A percentile compares a stretch with the other conserved stretches of the same genome.
Conservation (phyloP, 1,140 invertebrate species). For the Tetraneura akinire region DNA sequence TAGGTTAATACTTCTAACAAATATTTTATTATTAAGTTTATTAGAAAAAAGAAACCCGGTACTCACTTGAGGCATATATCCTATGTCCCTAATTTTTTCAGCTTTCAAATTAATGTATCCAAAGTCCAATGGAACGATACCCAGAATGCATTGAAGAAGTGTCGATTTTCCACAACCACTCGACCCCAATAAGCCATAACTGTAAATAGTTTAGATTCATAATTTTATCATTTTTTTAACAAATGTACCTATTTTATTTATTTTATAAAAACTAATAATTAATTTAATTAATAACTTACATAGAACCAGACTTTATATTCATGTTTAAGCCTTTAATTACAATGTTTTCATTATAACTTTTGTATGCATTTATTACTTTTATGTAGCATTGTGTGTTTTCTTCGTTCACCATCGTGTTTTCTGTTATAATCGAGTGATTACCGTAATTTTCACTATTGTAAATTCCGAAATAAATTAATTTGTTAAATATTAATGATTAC, state of each 20-base stretch:
- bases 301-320: neutral
- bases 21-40: too few relatives aligned
- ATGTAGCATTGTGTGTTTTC: neutral
- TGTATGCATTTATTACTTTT: neutral
- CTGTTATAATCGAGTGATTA: too few relatives aligned
- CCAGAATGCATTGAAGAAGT: slow-evolving; percentile 82
- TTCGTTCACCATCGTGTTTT: neutral
- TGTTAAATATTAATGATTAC: too few relatives aligned
- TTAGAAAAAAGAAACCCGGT: neutral
- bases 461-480: too few relatives aligned
- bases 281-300: slow-evolving; percentile 5
- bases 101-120: slow-evolving; percentile 75
- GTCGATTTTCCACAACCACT: slow-evolving; percentile 86
- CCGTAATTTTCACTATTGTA: too few relatives aligned
- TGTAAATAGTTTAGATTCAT: slow-evolving; percentile 57
- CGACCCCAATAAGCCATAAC: slow-evolving; percentile 82
- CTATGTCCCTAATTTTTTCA: slow-evolving; percentile 77
- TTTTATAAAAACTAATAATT: neutral
- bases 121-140: slow-evolving; percentile 73
- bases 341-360: neutral
- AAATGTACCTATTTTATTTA: neutral
- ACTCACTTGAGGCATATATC: slow-evolving; percentile 64
- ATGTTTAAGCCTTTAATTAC: slow-evolving; percentile 15
- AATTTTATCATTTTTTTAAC: neutral
- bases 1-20: neutral